These are phyloP conservation scores for Plusia festucae DNA, from an alignment of 2,888 invertebrate genomes.

Conservation along the genomic window DNA sequence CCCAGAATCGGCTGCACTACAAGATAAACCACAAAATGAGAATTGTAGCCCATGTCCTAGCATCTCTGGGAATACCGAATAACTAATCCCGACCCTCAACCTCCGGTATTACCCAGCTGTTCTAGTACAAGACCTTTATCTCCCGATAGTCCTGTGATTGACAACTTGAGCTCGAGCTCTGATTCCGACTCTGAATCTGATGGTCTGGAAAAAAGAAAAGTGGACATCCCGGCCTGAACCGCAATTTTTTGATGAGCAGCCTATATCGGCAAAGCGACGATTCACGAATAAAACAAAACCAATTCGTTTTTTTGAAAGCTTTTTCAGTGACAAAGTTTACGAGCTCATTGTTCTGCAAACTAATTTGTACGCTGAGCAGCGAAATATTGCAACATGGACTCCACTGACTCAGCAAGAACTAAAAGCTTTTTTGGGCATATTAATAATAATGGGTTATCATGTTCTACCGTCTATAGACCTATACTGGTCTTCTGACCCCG, in stretches of 20 bases:
- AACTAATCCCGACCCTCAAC: slow-evolving; percentile 25
- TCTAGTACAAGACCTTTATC: slow-evolving; percentile 28
- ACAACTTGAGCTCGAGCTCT: slow-evolving; percentile 24
- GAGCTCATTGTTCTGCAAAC: slow-evolving; percentile 23
- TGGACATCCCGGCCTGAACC: slow-evolving; percentile 22
- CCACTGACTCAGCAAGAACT: slow-evolving; percentile 17
- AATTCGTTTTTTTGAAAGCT: slow-evolving; percentile 25
- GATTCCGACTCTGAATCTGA: slow-evolving; percentile 22
- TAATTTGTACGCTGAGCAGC: slow-evolving; percentile 31
- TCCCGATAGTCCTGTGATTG: slow-evolving; percentile 23
- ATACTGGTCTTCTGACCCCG: slow-evolving; percentile 46
- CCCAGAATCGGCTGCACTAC: slow-evolving; percentile 29
- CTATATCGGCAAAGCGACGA: slow-evolving; percentile 25
- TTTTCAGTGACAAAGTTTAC: slow-evolving; percentile 24
- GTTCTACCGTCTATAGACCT: slow-evolving; percentile 31
- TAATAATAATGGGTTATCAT: slow-evolving; percentile 42
- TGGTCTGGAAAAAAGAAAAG: slow-evolving; percentile 24
- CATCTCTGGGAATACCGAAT: slow-evolving; percentile 20
- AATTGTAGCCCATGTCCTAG: slow-evolving; percentile 25
- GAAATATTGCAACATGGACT: slow-evolving; percentile 22
- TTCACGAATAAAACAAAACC: slow-evolving; percentile 28
- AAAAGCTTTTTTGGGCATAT: slow-evolving; percentile 36
- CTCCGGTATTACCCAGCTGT: slow-evolving; percentile 24
- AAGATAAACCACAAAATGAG: slow-evolving; percentile 26
- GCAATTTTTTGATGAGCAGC: slow-evolving; percentile 20